These are phyloP conservation scores for Girardinichthys multiradiatus DNA, from an alignment of 2,113 vertebrate genomes.

Conservation along the genomic window DNA sequence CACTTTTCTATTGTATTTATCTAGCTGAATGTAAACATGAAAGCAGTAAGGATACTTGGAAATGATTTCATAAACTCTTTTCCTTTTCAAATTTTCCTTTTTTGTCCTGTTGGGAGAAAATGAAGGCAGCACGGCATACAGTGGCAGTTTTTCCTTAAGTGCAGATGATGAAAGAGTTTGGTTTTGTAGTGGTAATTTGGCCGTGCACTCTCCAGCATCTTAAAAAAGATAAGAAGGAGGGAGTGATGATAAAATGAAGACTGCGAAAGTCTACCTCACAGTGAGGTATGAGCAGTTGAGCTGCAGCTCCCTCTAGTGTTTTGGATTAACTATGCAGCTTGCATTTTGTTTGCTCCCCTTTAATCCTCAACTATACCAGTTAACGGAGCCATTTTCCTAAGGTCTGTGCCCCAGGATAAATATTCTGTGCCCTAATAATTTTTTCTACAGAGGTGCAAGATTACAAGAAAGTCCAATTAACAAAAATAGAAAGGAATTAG, in stretches of 20 bases:
- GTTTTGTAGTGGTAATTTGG: constrained; percentile 8
- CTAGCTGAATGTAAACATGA: not conserved
- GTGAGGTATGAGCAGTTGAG: not conserved
- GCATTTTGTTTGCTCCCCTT: not conserved
- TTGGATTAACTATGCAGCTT: not conserved
- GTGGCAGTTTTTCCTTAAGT: not conserved
- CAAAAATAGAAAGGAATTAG: too few relatives aligned
- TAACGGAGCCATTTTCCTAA: too few relatives aligned
- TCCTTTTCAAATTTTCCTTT: not conserved
- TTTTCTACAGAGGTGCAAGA: too few relatives aligned
- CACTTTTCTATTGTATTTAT: not conserved
- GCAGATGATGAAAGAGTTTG: constrained; percentile 25
- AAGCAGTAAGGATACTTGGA: not conserved
- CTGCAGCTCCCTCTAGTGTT: constrained; percentile 52
- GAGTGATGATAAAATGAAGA: constrained; percentile 47
- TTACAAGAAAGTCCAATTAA: too few relatives aligned
- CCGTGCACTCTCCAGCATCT: constrained; percentile 16
- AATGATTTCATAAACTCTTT: not conserved
- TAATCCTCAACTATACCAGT: not conserved
- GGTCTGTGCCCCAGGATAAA: too few relatives aligned
- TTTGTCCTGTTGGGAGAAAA: too few relatives aligned
- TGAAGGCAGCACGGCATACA: not conserved
- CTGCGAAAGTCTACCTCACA: constrained; percentile 44
- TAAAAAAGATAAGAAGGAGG: constrained; percentile 10
- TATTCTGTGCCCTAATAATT: too few relatives aligned